Percentiles rank a stretch among this genome's conserved stretches.
phyloP scores from a whole-genome alignment of 2,888 invertebrate genomes.

The Ecliptopera silaceata region DNA sequence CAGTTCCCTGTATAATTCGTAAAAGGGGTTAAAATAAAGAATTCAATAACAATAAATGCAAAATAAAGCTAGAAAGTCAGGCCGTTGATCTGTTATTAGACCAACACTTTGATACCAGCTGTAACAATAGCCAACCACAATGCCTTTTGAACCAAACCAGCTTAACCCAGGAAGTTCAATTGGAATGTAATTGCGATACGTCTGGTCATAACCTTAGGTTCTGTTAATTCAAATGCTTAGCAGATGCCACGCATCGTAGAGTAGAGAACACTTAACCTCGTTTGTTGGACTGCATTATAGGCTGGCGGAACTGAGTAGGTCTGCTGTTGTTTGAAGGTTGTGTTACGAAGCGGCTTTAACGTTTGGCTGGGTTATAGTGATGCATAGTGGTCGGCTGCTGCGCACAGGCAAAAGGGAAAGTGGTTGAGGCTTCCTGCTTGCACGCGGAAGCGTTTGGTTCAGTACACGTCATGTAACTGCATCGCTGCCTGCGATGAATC shows the following conservation, averaged over 20 bases:
- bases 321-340: neutral
- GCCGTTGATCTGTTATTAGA: conserved; percentile 46
- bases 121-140: conserved; percentile 44
- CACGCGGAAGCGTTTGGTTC: conserved; percentile 75
- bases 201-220: conserved; percentile 55
- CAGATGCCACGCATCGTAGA: conserved; percentile 71
- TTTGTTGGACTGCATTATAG: conserved; percentile 75
- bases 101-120: conserved; percentile 48
- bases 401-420: conserved; percentile 81
- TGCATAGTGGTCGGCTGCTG: conserved; percentile 75
- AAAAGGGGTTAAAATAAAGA: conserved; percentile 59
- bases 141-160: conserved; percentile 43
- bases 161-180: conserved; percentile 42
- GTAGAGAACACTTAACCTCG: conserved; percentile 73
- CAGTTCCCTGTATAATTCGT: conserved; percentile 54
- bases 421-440: conserved; percentile 76
- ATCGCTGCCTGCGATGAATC: conserved; percentile 45
- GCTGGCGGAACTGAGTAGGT: conserved; percentile 47
- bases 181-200: conserved; percentile 35
- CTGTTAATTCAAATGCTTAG: conserved; percentile 63
- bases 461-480: conserved; percentile 73
- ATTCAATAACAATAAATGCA: conserved; percentile 45
- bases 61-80: conserved; percentile 49
- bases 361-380: conserved; percentile 63
- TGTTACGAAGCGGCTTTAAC: conserved; percentile 21